Conservation (phyloP, 1,140 invertebrate genomes). For the Pseudomyrmex cubaensis region DNA sequence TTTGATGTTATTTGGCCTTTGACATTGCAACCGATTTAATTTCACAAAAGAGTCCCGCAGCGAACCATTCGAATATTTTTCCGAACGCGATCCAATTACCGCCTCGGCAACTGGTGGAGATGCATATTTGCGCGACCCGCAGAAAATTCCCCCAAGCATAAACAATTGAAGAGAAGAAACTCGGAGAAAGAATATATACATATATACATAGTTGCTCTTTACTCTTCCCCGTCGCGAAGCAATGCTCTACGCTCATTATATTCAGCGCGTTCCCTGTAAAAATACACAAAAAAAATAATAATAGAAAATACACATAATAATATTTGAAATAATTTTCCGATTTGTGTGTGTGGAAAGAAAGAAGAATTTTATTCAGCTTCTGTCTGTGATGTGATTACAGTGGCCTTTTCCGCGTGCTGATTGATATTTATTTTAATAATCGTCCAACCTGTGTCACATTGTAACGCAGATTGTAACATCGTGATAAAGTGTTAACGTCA, state of each 20-base stretch:
- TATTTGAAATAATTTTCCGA: slow-evolving; percentile 39
- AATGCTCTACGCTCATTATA: slow-evolving; percentile 39
- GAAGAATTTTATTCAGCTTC: background rate
- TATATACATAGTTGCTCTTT: slow-evolving; percentile 31
- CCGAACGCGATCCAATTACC: slow-evolving; percentile 62
- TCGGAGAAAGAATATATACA: background rate
- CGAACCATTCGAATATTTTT: slow-evolving; percentile 31
- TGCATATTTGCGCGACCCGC: slow-evolving; percentile 41
- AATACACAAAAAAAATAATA: too few species aligned
- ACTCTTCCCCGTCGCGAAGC: slow-evolving; percentile 20
- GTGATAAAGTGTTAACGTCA: slow-evolving; percentile 6
- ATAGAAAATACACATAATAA: slow-evolving; percentile 39
- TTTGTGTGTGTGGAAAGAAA: background rate
- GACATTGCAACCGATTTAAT: slow-evolving; percentile 43
- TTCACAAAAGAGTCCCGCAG: slow-evolving; percentile 34
- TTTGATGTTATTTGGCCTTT: slow-evolving; percentile 29
- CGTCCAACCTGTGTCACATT: background rate
- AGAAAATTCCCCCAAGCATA: slow-evolving; percentile 38
- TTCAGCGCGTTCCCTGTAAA: slow-evolving; percentile 6
- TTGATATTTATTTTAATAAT: slow-evolving; percentile 25
- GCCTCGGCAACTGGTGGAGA: slow-evolving; percentile 29
- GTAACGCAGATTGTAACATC: background rate
- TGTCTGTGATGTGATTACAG: slow-evolving; percentile 18
- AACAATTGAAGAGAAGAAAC: slow-evolving; percentile 41
- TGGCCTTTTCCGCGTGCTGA: slow-evolving; percentile 1